Percentiles rank a stretch among this genome's conserved stretches.
Conservation (phyloP, 1,140 invertebrate genomes). For the Leucophenga varia region DNA sequence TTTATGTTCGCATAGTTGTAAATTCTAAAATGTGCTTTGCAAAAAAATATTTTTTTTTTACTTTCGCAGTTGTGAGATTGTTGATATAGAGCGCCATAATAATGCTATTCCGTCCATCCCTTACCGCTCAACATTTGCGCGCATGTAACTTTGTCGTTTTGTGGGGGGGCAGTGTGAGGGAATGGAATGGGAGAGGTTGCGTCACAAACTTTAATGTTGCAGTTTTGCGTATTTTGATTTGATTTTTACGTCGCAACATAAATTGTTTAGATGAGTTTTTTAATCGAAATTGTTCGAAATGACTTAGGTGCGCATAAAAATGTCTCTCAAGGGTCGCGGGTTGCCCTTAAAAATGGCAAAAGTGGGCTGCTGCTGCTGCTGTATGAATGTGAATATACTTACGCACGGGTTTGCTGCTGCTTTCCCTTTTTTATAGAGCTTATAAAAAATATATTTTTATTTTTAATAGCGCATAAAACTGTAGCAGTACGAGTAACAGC, state of each 20-base stretch:
- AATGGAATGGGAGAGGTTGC: background rate
- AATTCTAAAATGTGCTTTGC: conserved; percentile 42
- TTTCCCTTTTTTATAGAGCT: conserved; percentile 43
- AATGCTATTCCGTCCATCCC: background rate
- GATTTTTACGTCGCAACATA: conserved; percentile 54
- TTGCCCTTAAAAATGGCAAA: too few relatives aligned
- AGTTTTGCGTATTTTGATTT: conserved; percentile 55
- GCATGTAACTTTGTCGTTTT: background rate
- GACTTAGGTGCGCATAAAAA: conserved; percentile 53
- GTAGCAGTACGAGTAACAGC: conserved; percentile 28
- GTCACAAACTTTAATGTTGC: conserved; percentile 37
- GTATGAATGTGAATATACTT: conserved; percentile 7
- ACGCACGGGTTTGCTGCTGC: conserved; percentile 1
- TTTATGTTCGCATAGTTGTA: conserved; percentile 55
- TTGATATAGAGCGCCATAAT: too few relatives aligned
- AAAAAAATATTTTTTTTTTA: background rate
- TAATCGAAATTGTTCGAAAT: conserved; percentile 56
- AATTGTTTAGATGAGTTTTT: conserved; percentile 57
- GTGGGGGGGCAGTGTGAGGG: background rate
- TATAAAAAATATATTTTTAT: conserved; percentile 54
- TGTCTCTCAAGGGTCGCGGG: conserved; percentile 38
- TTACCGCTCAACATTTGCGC: background rate
- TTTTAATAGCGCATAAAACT: conserved; percentile 51
- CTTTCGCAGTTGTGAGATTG: too few relatives aligned
- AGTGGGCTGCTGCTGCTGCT: background rate